These are phyloP conservation scores for Zapus hudsonius DNA, from an alignment of 2,113 vertebrate genomes.

Conservation along the genomic window DNA sequence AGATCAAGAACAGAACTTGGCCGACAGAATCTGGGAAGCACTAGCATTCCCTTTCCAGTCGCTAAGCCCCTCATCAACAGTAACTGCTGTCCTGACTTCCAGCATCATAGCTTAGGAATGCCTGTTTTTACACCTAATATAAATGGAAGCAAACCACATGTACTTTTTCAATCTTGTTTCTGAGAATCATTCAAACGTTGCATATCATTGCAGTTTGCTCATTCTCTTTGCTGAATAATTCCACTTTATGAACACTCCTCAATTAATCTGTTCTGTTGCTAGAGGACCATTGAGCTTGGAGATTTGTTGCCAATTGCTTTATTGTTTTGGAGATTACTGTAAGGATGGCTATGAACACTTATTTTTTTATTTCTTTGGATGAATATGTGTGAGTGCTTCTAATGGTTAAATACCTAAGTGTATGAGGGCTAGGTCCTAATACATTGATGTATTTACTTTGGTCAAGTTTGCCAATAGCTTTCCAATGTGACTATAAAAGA, in stretches of 20 bases:
- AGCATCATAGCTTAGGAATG: not conserved
- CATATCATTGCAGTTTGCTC: not conserved
- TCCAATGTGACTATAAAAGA: not conserved
- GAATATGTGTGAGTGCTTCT: not conserved
- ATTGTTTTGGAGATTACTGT: not conserved
- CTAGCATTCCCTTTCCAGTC: not conserved
- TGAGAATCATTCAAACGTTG: not conserved
- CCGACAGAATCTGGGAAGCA: not conserved
- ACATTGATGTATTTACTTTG: not conserved
- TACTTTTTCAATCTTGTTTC: not conserved
- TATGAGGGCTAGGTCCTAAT: not conserved
- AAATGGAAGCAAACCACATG: not conserved
- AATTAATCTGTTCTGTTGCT: not conserved
- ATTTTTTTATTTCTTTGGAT: constrained; percentile 16
- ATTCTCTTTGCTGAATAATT: constrained; percentile 1
- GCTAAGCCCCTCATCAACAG: not conserved
- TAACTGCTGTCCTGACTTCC: not conserved
- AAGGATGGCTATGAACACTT: not conserved
- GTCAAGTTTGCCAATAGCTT: not conserved
- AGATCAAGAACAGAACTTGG: not conserved
- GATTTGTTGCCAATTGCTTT: not conserved
- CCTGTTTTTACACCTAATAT: not conserved
- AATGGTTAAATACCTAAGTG: not conserved
- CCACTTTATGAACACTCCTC: not conserved
- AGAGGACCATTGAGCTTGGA: not conserved